Base-by-base conservation (phyloP, 2,113 vertebrate species). In the Cottus gobio region DNA sequence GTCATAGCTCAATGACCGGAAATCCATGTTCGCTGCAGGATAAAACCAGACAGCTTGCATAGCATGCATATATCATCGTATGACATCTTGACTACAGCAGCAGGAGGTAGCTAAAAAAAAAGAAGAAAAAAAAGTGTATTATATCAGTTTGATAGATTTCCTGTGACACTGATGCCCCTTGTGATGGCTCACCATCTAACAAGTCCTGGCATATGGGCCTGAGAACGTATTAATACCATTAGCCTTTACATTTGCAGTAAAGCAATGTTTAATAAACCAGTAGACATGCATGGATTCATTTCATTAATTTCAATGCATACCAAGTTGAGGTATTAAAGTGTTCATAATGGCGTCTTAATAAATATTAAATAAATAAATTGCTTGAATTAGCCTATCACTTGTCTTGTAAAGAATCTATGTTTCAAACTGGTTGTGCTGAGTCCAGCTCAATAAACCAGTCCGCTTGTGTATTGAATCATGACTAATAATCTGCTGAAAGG, bases 141-240 rank as follows among this genome's bases (percentile, higher is more conserved):
- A 30, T 4, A 50, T 50, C 11, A 3, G 0, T 24, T 48, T 46
- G 58, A 63, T 7, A 62, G 22, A 64, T 71, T 71, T 42, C 20
- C 28, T 31, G 18, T 64, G 58, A 82, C 67, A 66, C 67, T 3
- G 15, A 61, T 58, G 8, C n/a, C 13, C 28, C 24, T 39, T 31
- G 30, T 73, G 44, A 80, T 20, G 30, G 7, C 34, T 42, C 7
- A 34, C 22, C 4, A 30, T 66, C 9, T 30, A 37, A 48, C 18
- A 42, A 1, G 11, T 37, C 62, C 50, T 80, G n/a, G 39, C 44
- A 67, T 46, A 24, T 73, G 42, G 18, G 12, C 18, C 31, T 18
- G 2, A 8, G 34, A 81, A 75, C 64, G 54, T 42, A 61, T 50
- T 61, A 64, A 70, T 63, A 69, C 44, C 71, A 75, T 81, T 56